Conservation (phyloP, 2,113 vertebrate genomes). For the Geococcyx californianus region DNA sequence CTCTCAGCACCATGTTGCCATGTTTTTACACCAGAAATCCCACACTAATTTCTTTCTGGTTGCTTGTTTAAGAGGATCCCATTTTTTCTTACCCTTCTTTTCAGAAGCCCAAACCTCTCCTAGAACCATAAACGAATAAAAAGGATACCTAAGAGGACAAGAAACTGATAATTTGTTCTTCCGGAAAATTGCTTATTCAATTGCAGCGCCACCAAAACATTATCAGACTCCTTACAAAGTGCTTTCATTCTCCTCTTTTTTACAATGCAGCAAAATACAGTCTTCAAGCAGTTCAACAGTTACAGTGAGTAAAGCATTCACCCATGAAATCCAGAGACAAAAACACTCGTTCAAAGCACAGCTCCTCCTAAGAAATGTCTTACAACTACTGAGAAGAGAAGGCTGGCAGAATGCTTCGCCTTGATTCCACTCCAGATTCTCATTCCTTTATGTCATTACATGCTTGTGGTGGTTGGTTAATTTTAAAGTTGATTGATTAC, state of each 20-base stretch:
- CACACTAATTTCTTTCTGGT: background rate
- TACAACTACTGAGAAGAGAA: background rate
- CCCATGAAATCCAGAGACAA: background rate
- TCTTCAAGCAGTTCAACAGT: background rate
- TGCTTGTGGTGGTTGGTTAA: background rate
- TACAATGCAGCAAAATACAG: background rate
- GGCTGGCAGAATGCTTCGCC: background rate
- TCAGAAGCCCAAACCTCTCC: background rate
- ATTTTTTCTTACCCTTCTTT: rapidly evolving
- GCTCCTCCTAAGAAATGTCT: background rate
- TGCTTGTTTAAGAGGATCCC: background rate
- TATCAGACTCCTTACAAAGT: background rate
- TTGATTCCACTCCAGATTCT: background rate
- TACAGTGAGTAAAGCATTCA: background rate
- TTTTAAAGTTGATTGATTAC: background rate
- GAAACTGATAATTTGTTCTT: background rate
- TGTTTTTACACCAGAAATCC: background rate
- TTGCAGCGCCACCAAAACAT: background rate
- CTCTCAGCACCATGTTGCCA: background rate
- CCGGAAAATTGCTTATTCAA: background rate
- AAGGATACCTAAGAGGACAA: background rate
- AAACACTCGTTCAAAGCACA: background rate
- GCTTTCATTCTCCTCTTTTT: background rate
- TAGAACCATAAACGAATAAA: background rate
- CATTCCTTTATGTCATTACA: background rate